These are phyloP conservation scores for Metallyticus violacea DNA, from an alignment of 2,888 invertebrate genomes.

Conservation along the genomic window DNA sequence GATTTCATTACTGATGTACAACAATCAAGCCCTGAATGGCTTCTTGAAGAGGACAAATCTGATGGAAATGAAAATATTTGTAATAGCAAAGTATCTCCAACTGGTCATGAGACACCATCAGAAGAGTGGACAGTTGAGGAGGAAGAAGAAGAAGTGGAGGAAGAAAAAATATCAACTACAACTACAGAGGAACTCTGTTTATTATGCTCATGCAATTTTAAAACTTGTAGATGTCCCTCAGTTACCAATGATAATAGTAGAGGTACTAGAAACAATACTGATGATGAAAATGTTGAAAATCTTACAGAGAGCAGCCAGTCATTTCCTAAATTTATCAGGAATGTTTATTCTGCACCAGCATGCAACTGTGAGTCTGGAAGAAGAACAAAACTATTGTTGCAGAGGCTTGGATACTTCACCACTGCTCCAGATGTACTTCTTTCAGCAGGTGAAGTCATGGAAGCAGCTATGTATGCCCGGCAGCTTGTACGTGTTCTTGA, in stretches of 20 bases:
- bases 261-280: neutral
- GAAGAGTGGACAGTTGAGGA: neutral
- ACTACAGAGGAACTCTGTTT: neutral
- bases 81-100: neutral
- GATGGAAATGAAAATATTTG: neutral
- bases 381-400: neutral
- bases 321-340: neutral
- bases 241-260: neutral
- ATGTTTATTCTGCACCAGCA: neutral
- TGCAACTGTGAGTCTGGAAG: neutral
- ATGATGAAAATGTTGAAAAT: neutral
- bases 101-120: no score
- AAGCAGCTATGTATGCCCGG: conserved; percentile 27
- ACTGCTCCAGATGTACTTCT: conserved; percentile 11
- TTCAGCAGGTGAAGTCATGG: conserved; percentile 18
- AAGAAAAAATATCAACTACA: neutral
- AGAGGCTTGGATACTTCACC: neutral
- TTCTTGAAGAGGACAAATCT: neutral
- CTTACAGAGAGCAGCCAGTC: neutral
- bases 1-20: neutral
- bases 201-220: neutral
- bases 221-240: neutral
- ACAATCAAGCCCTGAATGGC: neutral
- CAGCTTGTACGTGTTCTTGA: conserved; percentile 25
- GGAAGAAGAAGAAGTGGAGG: neutral